phyloP scores from a whole-genome alignment of 2,113 vertebrate genomes.

The Nesogale talazaci region DNA sequence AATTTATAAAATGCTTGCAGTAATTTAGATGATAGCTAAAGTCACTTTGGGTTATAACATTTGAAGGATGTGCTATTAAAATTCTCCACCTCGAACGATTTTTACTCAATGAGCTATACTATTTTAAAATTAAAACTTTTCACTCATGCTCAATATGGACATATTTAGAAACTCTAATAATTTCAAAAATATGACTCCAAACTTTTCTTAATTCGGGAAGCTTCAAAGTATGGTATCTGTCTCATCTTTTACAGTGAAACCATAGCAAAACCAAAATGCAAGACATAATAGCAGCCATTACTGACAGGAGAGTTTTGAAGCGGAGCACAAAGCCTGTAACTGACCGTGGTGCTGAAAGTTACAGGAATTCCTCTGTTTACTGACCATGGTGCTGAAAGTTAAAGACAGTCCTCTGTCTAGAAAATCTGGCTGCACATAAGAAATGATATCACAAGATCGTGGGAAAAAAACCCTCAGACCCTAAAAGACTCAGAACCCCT shows the following conservation, averaged over 20 bases:
- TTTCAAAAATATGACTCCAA: constrained; percentile 28
- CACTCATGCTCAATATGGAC: constrained; percentile 2
- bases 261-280: not conserved
- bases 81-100: not conserved
- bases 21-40: not conserved
- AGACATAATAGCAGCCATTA: not conserved
- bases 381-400: constrained; percentile 55
- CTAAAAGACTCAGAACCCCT: not conserved
- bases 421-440: not conserved
- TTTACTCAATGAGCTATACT: not conserved
- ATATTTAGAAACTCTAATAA: not conserved
- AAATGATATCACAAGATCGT: not conserved
- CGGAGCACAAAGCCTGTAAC: fast-evolving
- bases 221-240: not conserved
- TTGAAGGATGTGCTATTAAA: constrained; percentile 26
- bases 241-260: not conserved
- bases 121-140: constrained; percentile 22
- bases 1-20: not conserved
- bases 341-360: constrained; percentile 61
- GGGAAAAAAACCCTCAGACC: not conserved
- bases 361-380: not conserved
- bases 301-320: fast-evolving
- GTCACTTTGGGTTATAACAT: not conserved
- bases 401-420: not conserved
- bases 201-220: not conserved